phyloP scores from a whole-genome alignment of 2,113 vertebrate species.

The Alectura lathami region DNA sequence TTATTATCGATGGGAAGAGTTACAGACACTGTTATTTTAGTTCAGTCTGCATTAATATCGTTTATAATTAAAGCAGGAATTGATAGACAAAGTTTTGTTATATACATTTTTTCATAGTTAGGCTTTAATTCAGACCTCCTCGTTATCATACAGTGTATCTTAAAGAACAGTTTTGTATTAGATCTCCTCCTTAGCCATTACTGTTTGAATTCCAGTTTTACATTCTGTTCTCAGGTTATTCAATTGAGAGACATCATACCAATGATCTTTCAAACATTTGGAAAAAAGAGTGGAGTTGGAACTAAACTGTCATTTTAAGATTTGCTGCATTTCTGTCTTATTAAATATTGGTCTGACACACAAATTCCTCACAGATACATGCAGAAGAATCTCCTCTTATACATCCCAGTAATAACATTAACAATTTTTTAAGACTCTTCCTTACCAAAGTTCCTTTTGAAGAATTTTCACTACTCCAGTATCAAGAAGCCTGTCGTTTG shows the following conservation, averaged over 20 bases:
- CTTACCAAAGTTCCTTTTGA: not conserved
- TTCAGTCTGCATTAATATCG: slow-evolving; percentile 23
- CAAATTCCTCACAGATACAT: not conserved
- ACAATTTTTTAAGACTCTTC: not conserved
- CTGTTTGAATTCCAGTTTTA: not conserved
- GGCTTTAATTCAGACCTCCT: slow-evolving; percentile 31
- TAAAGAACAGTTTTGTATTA: not conserved
- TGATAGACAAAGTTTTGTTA: slow-evolving; percentile 23
- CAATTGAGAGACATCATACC: not conserved
- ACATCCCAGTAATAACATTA: not conserved
- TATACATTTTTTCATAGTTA: slow-evolving; percentile 17
- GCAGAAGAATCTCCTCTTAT: not conserved
- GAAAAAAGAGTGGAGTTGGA: not conserved
- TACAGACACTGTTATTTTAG: not conserved
- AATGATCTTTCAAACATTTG: not conserved
- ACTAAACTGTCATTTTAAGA: not conserved
- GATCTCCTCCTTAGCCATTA: not conserved
- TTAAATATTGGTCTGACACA: not conserved
- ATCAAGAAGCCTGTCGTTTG: not conserved
- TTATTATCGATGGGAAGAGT: not conserved
- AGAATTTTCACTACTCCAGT: not conserved
- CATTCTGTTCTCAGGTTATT: not conserved
- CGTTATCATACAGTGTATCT: not conserved
- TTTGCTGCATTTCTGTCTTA: not conserved
- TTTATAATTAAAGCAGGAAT: slow-evolving; percentile 50